These are phyloP conservation scores for Drosophila burlai DNA, from an alignment of 1,140 invertebrate species.

Conservation along the genomic window DNA sequence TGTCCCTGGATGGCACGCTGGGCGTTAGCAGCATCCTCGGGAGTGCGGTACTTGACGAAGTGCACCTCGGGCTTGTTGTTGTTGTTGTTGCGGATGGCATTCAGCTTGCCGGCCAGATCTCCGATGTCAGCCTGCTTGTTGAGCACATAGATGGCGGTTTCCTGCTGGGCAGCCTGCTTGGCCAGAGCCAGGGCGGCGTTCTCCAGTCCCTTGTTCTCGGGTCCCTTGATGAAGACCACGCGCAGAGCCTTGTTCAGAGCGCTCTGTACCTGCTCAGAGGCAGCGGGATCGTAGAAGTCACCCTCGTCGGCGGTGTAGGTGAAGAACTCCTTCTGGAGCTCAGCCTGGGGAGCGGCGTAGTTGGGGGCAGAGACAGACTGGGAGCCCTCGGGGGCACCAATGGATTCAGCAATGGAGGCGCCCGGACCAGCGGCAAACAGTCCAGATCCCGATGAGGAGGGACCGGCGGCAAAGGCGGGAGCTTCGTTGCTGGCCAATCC, in stretches of 20 bases:
- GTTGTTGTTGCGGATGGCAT: slow-evolving; percentile 57
- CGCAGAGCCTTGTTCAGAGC: slow-evolving; percentile 55
- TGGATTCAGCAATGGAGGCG: slow-evolving; percentile 6
- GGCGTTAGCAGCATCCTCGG: slow-evolving; percentile 49
- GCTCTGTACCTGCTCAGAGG: slow-evolving; percentile 34
- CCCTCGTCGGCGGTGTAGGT: slow-evolving; percentile 65
- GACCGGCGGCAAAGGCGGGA: slow-evolving; percentile 41
- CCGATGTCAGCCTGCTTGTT: slow-evolving; percentile 60
- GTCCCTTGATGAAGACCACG: slow-evolving; percentile 77
- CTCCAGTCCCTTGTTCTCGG: slow-evolving; percentile 67
- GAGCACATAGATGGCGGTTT: slow-evolving; percentile 32
- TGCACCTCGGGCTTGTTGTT: slow-evolving; percentile 72
- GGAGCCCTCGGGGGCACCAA: slow-evolving; percentile 31
- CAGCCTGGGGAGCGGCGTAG: slow-evolving; percentile 65
- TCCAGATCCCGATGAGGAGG: slow-evolving; percentile 1
- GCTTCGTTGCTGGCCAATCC: slow-evolving; percentile 39
- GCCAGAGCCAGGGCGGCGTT: slow-evolving; percentile 71
- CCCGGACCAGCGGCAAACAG: slow-evolving; percentile 17
- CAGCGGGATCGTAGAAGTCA: slow-evolving; percentile 61
- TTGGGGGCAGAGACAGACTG: slow-evolving; percentile 48
- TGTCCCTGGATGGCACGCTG: slow-evolving; percentile 64
- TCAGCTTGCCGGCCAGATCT: slow-evolving; percentile 71
- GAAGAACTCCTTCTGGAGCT: slow-evolving; percentile 75
- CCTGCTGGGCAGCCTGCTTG: slow-evolving; percentile 69
- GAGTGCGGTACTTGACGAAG: slow-evolving; percentile 52